phyloP scores from a whole-genome alignment of 2,797 vertebrate species.

The Schizothorax lantsangensis region DNA sequence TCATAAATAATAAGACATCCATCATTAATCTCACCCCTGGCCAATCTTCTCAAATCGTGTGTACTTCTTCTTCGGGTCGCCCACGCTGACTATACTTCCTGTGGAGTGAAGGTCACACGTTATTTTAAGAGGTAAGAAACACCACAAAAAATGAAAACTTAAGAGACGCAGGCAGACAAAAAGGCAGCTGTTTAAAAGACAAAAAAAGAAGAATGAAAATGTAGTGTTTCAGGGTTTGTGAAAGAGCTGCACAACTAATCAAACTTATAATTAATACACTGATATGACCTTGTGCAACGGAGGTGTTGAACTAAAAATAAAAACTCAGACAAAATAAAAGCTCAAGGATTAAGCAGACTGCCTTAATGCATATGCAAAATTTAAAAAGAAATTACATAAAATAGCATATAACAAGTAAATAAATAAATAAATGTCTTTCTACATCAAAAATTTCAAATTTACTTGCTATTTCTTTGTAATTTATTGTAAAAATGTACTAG shows the following conservation, averaged over 20 bases:
- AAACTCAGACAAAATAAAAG: neutral
- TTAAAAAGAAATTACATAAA: neutral
- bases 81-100: slow-evolving; percentile 90
- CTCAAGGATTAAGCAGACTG: neutral
- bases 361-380: neutral
- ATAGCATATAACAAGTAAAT: neutral
- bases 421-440: neutral
- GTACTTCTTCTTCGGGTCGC: slow-evolving; percentile 91
- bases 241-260: neutral
- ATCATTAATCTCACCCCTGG: slow-evolving; percentile 81
- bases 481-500: too few relatives aligned
- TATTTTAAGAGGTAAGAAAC: neutral
- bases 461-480: neutral
- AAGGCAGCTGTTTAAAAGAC: neutral
- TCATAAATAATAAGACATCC: neutral
- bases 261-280: neutral
- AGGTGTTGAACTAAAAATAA: too few relatives aligned
- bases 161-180: neutral
- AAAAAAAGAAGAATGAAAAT: neutral
- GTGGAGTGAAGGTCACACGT: neutral
- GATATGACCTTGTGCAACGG: neutral
- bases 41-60: slow-evolving; percentile 91
- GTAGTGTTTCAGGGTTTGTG: neutral
- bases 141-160: neutral
- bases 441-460: neutral